Percentiles rank a stretch among this genome's conserved stretches.
Evolutionary conservation across 2,888 invertebrate genomes (phyloP).

Genomic region (Xanthia icteritia): DNA sequence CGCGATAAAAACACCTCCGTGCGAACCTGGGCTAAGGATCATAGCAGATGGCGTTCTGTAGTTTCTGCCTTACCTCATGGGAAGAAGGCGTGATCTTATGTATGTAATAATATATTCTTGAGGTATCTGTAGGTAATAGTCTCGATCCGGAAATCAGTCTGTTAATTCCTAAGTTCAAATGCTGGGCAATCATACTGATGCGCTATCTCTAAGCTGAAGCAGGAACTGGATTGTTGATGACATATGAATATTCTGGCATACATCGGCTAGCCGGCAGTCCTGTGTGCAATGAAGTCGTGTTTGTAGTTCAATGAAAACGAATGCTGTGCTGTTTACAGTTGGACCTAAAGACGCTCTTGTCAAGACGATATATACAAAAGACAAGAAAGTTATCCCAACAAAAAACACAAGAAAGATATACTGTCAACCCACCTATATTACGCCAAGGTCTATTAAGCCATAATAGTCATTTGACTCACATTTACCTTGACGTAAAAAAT

Average conservation of each 20-base stretch:
- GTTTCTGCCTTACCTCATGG: neutral
- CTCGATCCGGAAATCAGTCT: too few species aligned
- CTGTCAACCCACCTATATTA: slow-evolving; percentile 30
- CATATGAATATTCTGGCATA: slow-evolving; percentile 1
- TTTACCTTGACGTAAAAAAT: slow-evolving; percentile 77
- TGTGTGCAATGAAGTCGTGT: neutral
- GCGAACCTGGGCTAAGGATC: too few species aligned
- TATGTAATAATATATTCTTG: neutral
- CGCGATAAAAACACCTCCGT: too few species aligned
- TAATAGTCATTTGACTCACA: slow-evolving; percentile 84
- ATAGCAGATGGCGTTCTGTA: too few species aligned
- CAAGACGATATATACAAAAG: neutral
- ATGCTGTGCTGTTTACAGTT: neutral
- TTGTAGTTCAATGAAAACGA: neutral
- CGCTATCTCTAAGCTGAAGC: too few species aligned
- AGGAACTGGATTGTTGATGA: too few species aligned
- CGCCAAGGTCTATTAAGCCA: slow-evolving; percentile 72
- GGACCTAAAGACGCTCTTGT: neutral
- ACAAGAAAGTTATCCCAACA: neutral
- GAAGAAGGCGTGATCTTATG: neutral
- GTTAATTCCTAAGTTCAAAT: neutral
- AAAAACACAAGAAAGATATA: neutral
- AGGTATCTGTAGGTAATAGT: too few species aligned
- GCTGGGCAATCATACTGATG: neutral
- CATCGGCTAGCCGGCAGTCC: neutral